Evolutionary conservation across 2,888 invertebrate species (phyloP).

Genomic region (Candidula unifasciata): DNA sequence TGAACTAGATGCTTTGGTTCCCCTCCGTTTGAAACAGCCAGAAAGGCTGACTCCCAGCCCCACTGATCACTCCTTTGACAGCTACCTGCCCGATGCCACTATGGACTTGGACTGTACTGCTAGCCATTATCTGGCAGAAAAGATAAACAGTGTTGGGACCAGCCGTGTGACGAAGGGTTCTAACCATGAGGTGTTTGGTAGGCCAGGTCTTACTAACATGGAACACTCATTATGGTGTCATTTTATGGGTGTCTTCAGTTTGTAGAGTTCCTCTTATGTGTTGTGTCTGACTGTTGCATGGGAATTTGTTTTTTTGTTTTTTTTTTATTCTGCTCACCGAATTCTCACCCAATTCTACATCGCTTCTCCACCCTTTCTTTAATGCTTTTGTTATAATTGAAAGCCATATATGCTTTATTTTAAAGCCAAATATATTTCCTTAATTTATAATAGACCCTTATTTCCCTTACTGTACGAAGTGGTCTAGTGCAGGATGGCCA

Average conservation of each 20-base stretch:
- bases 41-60: neutral
- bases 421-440: too few relatives aligned
- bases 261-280: neutral
- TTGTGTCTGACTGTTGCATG: neutral
- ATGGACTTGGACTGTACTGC: constrained; percentile 5
- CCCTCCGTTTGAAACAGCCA: neutral
- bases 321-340: neutral
- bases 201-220: neutral
- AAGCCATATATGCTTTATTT: too few relatives aligned
- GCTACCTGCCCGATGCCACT: constrained; percentile 6
- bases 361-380: too few relatives aligned
- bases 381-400: too few relatives aligned
- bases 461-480: too few relatives aligned
- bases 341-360: neutral
- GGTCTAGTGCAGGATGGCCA: too few relatives aligned
- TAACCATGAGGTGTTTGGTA: neutral
- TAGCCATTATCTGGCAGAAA: neutral
- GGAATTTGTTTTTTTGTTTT: too few relatives aligned
- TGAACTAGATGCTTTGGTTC: neutral
- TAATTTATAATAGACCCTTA: too few relatives aligned
- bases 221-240: neutral
- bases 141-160: neutral
- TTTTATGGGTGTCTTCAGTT: neutral
- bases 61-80: neutral
- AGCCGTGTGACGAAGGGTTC: neutral